Conservation (phyloP, 1,140 invertebrate species). For the Zaprionus africanus region DNA sequence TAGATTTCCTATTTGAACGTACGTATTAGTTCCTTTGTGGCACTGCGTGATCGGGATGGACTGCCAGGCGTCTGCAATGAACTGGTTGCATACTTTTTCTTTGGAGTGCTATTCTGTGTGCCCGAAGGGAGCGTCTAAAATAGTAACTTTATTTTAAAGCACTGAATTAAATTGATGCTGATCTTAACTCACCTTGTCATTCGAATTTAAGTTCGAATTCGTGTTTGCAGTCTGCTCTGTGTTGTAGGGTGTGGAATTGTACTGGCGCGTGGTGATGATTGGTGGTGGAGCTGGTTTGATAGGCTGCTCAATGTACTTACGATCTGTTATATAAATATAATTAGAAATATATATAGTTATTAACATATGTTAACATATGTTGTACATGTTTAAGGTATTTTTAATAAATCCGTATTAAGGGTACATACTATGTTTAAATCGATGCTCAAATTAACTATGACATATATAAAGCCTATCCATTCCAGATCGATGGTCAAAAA, state of each 20-base stretch:
- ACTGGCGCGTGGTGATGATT: conserved; percentile 87
- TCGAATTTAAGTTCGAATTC: conserved; percentile 22
- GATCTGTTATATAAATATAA: conserved; percentile 85
- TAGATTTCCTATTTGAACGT: conserved; percentile 82
- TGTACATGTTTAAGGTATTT: neutral
- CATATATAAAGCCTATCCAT: neutral
- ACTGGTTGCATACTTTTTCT: conserved; percentile 92
- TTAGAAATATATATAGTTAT: neutral
- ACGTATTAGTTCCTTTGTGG: conserved; percentile 95
- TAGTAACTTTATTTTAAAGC: neutral
- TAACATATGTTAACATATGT: neutral
- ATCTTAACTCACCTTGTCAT: conserved; percentile 20
- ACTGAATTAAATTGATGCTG: neutral
- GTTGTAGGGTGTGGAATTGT: conserved; percentile 46
- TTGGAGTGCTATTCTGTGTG: conserved; percentile 65
- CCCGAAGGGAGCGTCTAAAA: conserved; percentile 25
- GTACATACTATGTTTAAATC: too few relatives aligned
- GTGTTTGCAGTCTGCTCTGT: conserved; percentile 29
- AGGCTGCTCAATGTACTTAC: conserved; percentile 92
- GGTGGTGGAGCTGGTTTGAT: conserved; percentile 90
- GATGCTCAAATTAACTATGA: neutral
- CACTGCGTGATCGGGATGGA: conserved; percentile 92
- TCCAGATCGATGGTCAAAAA: neutral
- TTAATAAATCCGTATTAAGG: too few relatives aligned
- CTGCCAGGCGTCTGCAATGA: conserved; percentile 89